phyloP scores from a whole-genome alignment of 2,113 vertebrate species.

The Rostratula benghalensis region DNA sequence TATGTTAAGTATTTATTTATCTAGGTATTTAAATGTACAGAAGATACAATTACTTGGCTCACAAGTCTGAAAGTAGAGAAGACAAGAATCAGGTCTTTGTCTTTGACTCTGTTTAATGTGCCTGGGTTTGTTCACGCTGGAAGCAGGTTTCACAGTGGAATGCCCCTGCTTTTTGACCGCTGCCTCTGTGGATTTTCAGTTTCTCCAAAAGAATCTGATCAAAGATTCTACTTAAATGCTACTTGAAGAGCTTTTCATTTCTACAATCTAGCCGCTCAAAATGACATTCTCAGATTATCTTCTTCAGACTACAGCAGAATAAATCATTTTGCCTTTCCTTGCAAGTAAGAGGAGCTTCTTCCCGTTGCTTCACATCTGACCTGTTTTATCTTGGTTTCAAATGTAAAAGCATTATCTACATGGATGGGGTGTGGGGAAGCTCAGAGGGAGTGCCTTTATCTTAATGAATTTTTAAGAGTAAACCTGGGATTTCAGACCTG shows the following conservation, averaged over 20 bases:
- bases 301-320: background rate
- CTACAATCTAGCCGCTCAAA: background rate
- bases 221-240: background rate
- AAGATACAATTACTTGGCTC: background rate
- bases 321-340: background rate
- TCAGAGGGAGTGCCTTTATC: background rate
- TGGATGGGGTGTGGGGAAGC: accelerated
- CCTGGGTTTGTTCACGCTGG: background rate
- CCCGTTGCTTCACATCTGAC: background rate
- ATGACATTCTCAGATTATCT: background rate
- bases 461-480: background rate
- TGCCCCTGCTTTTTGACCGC: background rate
- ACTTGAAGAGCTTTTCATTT: background rate
- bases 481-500: background rate
- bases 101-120: background rate
- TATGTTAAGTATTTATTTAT: background rate
- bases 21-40: background rate
- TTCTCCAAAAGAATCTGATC: background rate
- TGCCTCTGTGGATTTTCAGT: background rate
- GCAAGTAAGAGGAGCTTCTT: background rate
- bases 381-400: background rate
- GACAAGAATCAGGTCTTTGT: background rate
- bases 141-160: background rate
- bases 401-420: background rate
- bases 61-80: background rate